phyloP scores from a whole-genome alignment of 1,140 invertebrate genomes.

The Oppia nitens region DNA sequence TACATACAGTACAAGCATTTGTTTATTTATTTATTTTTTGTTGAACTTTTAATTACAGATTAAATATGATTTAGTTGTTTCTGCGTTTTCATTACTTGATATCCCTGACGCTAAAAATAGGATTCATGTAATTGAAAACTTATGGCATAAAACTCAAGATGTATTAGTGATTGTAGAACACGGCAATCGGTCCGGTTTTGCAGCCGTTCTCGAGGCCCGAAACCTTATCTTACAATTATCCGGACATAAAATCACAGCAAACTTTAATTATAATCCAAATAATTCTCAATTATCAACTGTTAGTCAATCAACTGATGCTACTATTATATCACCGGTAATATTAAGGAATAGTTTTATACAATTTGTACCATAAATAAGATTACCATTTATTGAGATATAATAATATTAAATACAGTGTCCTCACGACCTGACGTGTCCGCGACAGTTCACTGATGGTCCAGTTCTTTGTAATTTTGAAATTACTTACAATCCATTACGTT shows the following conservation, averaged over 20 bases:
- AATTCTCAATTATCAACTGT: slow-evolving; percentile 5
- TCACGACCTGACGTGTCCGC: slow-evolving; percentile 55
- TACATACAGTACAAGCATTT: slow-evolving; percentile 8
- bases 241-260: slow-evolving; percentile 41
- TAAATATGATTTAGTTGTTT: slow-evolving; percentile 59
- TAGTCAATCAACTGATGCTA: not conserved
- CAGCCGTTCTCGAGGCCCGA: slow-evolving; percentile 30
- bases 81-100: slow-evolving; percentile 63
- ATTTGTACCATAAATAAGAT: too few species aligned
- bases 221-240: slow-evolving; percentile 26
- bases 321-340: slow-evolving; percentile 54
- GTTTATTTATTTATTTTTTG: slow-evolving; percentile 6
- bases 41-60: slow-evolving; percentile 31
- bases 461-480: slow-evolving; percentile 61
- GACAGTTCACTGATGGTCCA: slow-evolving; percentile 32
- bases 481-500: slow-evolving; percentile 41
- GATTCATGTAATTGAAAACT: slow-evolving; percentile 48
- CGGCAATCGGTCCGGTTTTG: slow-evolving; percentile 58
- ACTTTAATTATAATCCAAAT: slow-evolving; percentile 11
- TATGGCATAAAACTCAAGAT: slow-evolving; percentile 68
- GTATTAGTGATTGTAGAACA: slow-evolving; percentile 68
- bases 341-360: too few species aligned
- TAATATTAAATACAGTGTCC: slow-evolving; percentile 45
- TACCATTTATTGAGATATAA: too few species aligned
- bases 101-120: slow-evolving; percentile 44